These are phyloP conservation scores for Rhagium mordax DNA, from an alignment of 2,888 invertebrate species.

Conservation along the genomic window DNA sequence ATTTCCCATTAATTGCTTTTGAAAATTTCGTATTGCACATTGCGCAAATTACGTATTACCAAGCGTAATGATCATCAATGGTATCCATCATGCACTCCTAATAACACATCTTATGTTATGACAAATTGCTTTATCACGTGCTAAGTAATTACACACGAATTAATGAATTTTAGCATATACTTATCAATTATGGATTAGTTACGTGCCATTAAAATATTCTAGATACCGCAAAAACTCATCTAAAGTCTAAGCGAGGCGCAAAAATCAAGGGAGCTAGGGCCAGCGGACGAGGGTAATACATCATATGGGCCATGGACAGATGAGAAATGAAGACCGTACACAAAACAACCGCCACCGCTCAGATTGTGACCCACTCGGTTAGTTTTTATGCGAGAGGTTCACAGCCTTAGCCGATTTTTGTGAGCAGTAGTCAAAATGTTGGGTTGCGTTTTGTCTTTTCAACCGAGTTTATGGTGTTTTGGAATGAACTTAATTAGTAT, in stretches of 20 bases:
- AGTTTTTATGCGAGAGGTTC: not conserved
- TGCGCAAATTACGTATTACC: not conserved
- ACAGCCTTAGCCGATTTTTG: constrained; percentile 14
- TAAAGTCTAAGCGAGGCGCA: constrained; percentile 12
- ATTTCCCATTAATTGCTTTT: not conserved
- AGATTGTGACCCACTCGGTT: constrained; percentile 47
- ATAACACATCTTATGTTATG: not conserved
- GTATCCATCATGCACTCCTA: not conserved
- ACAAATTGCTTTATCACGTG: constrained; percentile 25
- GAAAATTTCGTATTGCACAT: not conserved
- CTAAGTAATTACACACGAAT: constrained; percentile 22
- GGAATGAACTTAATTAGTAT: constrained; percentile 64
- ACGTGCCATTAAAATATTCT: constrained; percentile 32
- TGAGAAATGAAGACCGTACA: constrained; percentile 62
- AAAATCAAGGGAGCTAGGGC: constrained; percentile 27
- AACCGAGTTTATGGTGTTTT: constrained; percentile 51
- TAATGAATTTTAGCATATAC: constrained; percentile 26
- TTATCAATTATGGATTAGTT: constrained; percentile 33
- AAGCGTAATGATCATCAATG: not conserved
- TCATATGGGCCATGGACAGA: constrained; percentile 60
- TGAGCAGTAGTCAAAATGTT: constrained; percentile 42
- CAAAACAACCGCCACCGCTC: constrained; percentile 48
- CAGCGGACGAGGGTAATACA: constrained; percentile 56
- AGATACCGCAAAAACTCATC: constrained; percentile 25
- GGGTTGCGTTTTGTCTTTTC: constrained; percentile 52